Evolutionary conservation across 2,113 vertebrate species (phyloP).

Genomic region (Rhinolophus ferrumequinum): DNA sequence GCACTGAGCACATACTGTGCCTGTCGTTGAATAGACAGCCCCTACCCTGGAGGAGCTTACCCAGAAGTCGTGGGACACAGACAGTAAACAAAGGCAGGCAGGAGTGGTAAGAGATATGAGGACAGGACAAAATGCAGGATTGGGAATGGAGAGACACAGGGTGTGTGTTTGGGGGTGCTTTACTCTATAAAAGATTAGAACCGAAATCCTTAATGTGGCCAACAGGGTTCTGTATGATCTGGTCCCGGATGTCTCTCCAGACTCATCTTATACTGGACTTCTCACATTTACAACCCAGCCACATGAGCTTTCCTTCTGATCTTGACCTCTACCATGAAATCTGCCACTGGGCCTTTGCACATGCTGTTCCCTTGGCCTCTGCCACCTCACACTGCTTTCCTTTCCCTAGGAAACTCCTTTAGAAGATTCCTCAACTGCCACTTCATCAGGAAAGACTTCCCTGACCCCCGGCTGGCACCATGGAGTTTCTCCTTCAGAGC

Average conservation of each 20-base stretch:
- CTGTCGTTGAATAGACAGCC: neutral
- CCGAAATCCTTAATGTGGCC: neutral
- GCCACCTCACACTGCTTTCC: too few relatives aligned
- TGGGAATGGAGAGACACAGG: neutral
- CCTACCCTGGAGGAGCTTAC: rapidly evolving
- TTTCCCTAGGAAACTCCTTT: neutral
- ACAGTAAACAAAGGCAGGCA: neutral
- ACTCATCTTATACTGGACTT: neutral
- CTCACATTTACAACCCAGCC: neutral
- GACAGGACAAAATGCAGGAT: neutral
- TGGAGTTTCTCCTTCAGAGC: neutral
- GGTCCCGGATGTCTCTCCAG: neutral
- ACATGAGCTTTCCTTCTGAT: neutral
- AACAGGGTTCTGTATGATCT: neutral
- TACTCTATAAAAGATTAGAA: neutral
- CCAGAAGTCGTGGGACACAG: neutral
- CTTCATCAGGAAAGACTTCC: neutral
- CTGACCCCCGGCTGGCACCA: neutral
- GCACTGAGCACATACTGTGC: neutral
- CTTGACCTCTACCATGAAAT: neutral
- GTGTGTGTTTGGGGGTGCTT: neutral
- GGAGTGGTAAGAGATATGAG: neutral
- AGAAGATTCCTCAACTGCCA: neutral
- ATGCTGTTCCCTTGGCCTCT: neutral
- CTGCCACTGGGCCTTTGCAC: neutral